Conservation (phyloP, 2,888 invertebrate genomes). For the Pseudococcus longispinus region DNA sequence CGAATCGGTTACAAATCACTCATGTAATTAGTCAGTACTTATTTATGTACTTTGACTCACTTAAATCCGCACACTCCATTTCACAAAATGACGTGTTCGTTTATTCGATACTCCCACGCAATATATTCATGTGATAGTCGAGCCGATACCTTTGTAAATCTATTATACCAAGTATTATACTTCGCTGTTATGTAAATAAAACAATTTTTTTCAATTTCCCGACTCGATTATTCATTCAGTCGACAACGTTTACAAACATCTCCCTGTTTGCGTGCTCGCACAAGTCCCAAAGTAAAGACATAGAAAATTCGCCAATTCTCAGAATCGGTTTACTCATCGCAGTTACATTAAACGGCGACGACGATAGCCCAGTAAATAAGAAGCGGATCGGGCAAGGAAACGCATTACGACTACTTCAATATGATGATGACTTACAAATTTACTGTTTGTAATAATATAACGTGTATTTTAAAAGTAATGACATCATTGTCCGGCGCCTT, state of each 20-base stretch:
- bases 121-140: not conserved
- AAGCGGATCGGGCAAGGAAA: not conserved
- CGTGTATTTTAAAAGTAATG: not conserved
- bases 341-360: not conserved
- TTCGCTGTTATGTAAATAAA: not conserved
- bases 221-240: not conserved
- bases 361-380: not conserved
- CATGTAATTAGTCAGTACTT: not conserved
- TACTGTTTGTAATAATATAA: not conserved
- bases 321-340: constrained; percentile 16
- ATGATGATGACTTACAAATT: not conserved
- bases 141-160: not conserved
- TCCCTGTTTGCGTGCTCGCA: not conserved
- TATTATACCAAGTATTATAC: not conserved
- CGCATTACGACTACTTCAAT: not conserved
- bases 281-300: not conserved
- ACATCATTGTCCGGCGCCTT: constrained; percentile 24
- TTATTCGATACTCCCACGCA: not conserved
- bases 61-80: not conserved
- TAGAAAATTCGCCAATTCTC: not conserved
- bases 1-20: not conserved
- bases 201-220: not conserved
- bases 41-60: not conserved
- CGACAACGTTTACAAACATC: not conserved
- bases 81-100: not conserved